These are phyloP conservation scores for Lineus longissimus DNA, from an alignment of 1,140 invertebrate genomes.

Conservation along the genomic window DNA sequence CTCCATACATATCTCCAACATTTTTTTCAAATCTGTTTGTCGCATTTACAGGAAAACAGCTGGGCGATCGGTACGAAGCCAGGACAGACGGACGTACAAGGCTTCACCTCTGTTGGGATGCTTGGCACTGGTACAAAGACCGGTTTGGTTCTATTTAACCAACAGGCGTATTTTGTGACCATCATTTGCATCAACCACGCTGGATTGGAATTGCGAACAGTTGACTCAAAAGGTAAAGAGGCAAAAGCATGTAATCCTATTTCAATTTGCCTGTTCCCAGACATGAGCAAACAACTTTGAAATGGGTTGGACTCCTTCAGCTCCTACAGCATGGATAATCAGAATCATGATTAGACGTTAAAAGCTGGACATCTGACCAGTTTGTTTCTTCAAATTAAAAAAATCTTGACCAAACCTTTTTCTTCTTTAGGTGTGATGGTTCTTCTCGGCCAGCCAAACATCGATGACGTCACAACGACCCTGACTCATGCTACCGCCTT, in stretches of 20 bases:
- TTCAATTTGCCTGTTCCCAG: too few relatives aligned
- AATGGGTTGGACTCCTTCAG: too few relatives aligned
- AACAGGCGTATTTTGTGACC: constrained; percentile 25
- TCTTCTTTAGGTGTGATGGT: constrained; percentile 18
- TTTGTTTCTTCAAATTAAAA: too few relatives aligned
- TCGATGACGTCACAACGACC: constrained; percentile 14
- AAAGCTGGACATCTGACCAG: too few relatives aligned
- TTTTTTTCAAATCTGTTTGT: too few relatives aligned
- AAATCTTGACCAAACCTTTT: too few relatives aligned
- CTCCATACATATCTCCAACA: too few relatives aligned
- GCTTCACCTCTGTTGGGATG: constrained; percentile 18
- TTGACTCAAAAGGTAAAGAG: too few relatives aligned
- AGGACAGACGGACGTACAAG: constrained; percentile 23
- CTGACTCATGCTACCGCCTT: constrained; percentile 8
- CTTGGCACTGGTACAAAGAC: constrained; percentile 17
- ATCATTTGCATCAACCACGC: constrained; percentile 26
- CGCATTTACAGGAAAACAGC: constrained; percentile 26
- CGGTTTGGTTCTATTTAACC: constrained; percentile 19
- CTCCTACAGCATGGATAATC: too few relatives aligned
- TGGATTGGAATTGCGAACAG: constrained; percentile 11
- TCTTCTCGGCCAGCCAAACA: constrained; percentile 14
- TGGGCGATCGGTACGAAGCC: constrained; percentile 30
- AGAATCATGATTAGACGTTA: too few relatives aligned
- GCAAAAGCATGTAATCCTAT: too few relatives aligned
- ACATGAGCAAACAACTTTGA: too few relatives aligned